A percentile compares a stretch with the other conserved stretches of the same genome.
These are phyloP conservation scores for Trachelus iudaicus DNA, from an alignment of 2,888 invertebrate genomes.

Conservation along the genomic window DNA sequence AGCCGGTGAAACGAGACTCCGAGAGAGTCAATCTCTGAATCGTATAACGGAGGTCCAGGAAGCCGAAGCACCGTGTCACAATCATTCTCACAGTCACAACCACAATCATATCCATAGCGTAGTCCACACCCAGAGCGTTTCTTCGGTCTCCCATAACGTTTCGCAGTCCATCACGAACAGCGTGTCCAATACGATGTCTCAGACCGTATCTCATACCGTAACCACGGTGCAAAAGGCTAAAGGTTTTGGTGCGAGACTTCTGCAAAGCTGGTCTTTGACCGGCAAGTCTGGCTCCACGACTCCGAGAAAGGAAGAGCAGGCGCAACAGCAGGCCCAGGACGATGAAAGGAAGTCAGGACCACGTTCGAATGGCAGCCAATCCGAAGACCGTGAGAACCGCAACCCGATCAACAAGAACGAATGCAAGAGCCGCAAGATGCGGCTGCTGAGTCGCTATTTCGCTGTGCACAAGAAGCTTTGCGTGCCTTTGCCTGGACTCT, in stretches of 20 bases:
- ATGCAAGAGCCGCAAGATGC: constrained; percentile 67
- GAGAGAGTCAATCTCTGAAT: constrained; percentile 87
- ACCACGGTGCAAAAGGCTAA: constrained; percentile 63
- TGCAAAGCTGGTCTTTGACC: constrained; percentile 65
- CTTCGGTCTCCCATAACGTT: constrained; percentile 38
- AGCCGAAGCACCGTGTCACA: constrained; percentile 65
- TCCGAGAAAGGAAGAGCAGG: constrained; percentile 35
- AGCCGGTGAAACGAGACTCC: constrained; percentile 74
- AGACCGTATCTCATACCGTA: constrained; percentile 32
- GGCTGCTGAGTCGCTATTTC: constrained; percentile 75
- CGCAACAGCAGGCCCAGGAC: constrained; percentile 46
- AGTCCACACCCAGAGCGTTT: constrained; percentile 28
- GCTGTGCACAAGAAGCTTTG: constrained; percentile 76
- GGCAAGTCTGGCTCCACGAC: constrained; percentile 28
- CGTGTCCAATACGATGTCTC: not conserved
- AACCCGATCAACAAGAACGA: constrained; percentile 51
- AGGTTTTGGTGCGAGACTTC: constrained; percentile 68
- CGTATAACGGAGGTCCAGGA: constrained; percentile 89
- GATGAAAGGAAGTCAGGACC: constrained; percentile 49
- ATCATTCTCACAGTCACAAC: constrained; percentile 40
- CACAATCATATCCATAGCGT: constrained; percentile 14
- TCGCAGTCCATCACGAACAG: constrained; percentile 40
- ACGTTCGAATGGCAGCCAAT: constrained; percentile 10
- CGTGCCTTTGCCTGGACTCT: constrained; percentile 71
- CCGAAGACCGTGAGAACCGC: constrained; percentile 31